Evolutionary conservation across 1,140 invertebrate species (phyloP), one percentile per base, ranked within the genome.

Genomic region (Drosophila mauritiana): DNA sequence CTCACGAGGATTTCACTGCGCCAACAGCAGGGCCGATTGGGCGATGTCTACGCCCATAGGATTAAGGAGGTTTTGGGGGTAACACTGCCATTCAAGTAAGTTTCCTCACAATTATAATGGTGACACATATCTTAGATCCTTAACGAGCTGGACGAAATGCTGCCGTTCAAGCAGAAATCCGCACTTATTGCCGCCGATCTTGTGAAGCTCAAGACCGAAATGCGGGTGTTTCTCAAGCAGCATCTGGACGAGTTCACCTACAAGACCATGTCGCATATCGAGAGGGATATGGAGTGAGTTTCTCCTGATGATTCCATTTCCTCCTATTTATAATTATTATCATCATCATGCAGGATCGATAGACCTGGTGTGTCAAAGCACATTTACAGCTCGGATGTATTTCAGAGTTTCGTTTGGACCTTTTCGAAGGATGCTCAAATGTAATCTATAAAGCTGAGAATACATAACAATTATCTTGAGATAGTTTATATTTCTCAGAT

Each of bases 61-160:
- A 93, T 93, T 13, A 54, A 78, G 52, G 93, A 93, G 63, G 91
- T 93, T 4, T 59, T 93, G 7, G 84, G 92, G 34, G 93, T 93
- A 31, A 31, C 31, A 10, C 31, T 31, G 1, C 1, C 31, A 31
- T 31, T 31, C 6, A 6, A 6, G 25, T 6, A 27, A 6, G 25
- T 6, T 27, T 6, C 25, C 1, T 1, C 6, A 27, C 0, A 5
- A 6, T 8, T 31, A 31, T 2, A 31, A 31, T 7, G 27, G 7
- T 31, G 3, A 13, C 12, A 12, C 4, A 37, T 22, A 43, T 27
- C 13, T 12, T 4, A 92, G 91, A 92, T 92, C 25, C 80, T 92
- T 7, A 68, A 68, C 7, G 91, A 92, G 31, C 52, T 92, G 22
- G 89, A 92, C 15, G 91, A 91, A 6, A 80, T 65, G 15, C 36